These are phyloP conservation scores for Heliothis peltigera DNA, from an alignment of 2,888 invertebrate species.

Conservation along the genomic window DNA sequence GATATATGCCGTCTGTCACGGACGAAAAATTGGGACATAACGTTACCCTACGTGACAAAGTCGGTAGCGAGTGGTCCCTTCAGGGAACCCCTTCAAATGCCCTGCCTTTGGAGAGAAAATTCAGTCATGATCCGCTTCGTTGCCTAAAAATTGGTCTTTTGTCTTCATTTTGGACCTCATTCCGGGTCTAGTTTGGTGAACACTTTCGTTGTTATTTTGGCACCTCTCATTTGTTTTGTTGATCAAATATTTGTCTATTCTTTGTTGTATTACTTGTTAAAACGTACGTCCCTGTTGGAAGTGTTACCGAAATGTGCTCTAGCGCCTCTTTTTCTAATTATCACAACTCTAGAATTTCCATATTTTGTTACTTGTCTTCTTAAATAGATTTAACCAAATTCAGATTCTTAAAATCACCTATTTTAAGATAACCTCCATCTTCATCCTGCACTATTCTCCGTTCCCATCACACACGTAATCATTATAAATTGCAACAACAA, in stretches of 20 bases:
- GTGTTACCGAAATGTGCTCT: neutral
- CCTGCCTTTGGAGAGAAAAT: slow-evolving; percentile 66
- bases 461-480: slow-evolving; percentile 32
- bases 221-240: slow-evolving; percentile 6
- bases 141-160: slow-evolving; percentile 54
- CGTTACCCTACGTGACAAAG: slow-evolving; percentile 76
- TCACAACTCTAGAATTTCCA: neutral
- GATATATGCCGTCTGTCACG: slow-evolving; percentile 69
- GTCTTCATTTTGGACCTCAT: slow-evolving; percentile 45
- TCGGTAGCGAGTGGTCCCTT: slow-evolving; percentile 64
- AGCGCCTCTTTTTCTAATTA: slow-evolving; percentile 19
- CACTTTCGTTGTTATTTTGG: neutral
- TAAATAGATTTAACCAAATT: neutral
- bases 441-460: slow-evolving; percentile 4
- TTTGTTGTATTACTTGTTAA: neutral
- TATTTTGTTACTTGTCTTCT: slow-evolving; percentile 15
- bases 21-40: slow-evolving; percentile 82
- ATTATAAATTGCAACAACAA: slow-evolving; percentile 55
- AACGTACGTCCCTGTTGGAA: neutral
- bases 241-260: neutral
- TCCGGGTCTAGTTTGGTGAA: slow-evolving; percentile 23
- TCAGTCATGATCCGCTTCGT: slow-evolving; percentile 75
- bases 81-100: slow-evolving; percentile 63
- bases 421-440: slow-evolving; percentile 16
- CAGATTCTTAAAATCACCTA: neutral